Conservation (phyloP, 2,113 vertebrate species). For the Pan troglodytes region NHGRI_mPanTro3-v2.1_pri NC_072421.2:11347001-11347500, state of each 20-base stretch:
- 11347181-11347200: conserved; percentile 39
- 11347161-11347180: conserved; percentile 24
- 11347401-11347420: conserved; percentile 43
- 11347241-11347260: conserved; percentile 47
- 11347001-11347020: background rate
- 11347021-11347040: background rate
- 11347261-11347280: conserved; percentile 56
- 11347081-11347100: background rate
- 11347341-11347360: conserved; percentile 10
- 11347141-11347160: background rate
- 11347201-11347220: background rate
- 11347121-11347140: background rate
- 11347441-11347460: background rate
- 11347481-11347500: background rate
- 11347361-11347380: conserved; percentile 63
- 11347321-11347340: conserved; percentile 41
- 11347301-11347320: background rate
- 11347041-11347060: background rate
- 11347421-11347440: background rate
- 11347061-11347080: conserved; percentile 48
- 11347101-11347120: background rate
- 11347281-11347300: conserved; percentile 18
- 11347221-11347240: conserved; percentile 56
- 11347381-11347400: conserved; percentile 50
- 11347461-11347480: background rate